A percentile compares a stretch with the other conserved stretches of the same genome.
These are phyloP conservation scores for Agonopterix heracliana DNA, from an alignment of 2,888 invertebrate species.

Conservation along the genomic window DNA sequence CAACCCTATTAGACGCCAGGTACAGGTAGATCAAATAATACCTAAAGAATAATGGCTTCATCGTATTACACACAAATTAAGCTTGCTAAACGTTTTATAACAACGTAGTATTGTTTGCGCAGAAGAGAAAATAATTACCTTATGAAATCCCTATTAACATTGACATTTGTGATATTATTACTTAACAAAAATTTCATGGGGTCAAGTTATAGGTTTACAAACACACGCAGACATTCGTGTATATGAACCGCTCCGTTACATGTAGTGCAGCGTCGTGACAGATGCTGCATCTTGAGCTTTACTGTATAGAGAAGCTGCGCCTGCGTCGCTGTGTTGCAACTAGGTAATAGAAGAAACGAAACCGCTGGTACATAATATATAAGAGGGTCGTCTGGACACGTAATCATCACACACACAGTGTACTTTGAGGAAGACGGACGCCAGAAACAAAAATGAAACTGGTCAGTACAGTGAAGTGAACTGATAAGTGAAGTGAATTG, in stretches of 20 bases:
- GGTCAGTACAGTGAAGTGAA: slow-evolving; percentile 40
- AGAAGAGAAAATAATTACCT: slow-evolving; percentile 34
- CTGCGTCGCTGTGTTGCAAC: slow-evolving; percentile 54
- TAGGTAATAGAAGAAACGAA: slow-evolving; percentile 54
- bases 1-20: slow-evolving; percentile 2
- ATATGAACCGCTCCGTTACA: slow-evolving; percentile 7
- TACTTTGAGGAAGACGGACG: slow-evolving; percentile 49
- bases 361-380: slow-evolving; percentile 45
- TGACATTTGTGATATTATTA: slow-evolving; percentile 57
- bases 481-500: slow-evolving; percentile 24
- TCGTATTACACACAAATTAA: slow-evolving; percentile 16
- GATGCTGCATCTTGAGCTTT: slow-evolving; percentile 15
- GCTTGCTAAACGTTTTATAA: slow-evolving; percentile 21
- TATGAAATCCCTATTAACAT: slow-evolving; percentile 55
- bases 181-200: slow-evolving; percentile 42
- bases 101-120: slow-evolving; percentile 17
- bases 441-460: slow-evolving; percentile 54
- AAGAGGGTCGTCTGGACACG: slow-evolving; percentile 58
- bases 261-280: slow-evolving; percentile 15
- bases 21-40: neutral
- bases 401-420: slow-evolving; percentile 61
- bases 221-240: slow-evolving; percentile 24
- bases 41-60: slow-evolving; percentile 13
- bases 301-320: slow-evolving; percentile 17
- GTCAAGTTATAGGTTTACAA: slow-evolving; percentile 41